Base-by-base conservation (phyloP, 2,113 vertebrate species). In the Pseudolaguvia tuberculata region DNA sequence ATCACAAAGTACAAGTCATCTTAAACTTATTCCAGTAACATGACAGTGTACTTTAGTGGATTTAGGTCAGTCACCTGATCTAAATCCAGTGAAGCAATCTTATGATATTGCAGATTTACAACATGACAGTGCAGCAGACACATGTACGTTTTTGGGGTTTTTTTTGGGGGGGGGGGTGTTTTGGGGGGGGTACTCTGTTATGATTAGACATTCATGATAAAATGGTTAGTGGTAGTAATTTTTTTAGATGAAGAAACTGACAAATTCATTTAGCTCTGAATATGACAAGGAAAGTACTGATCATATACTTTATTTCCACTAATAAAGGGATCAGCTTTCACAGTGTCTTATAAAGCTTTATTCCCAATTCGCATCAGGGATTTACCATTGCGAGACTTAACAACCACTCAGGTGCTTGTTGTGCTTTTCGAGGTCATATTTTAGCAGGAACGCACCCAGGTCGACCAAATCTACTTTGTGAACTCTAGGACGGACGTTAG, bases 281-380 rank as follows among this genome's bases (percentile, higher is more conserved):
- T 42, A 18, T 48, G 42, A 59, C 47, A 53, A 39, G 18, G 52
- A 35, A 12, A 62, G 63, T 27, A 23, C 12, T 63, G 7, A 47
- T 48, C 25, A 58, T 67, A 25, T 47, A 75, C 35, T 42, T 73
- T 48, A 50, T 14, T 31, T 25, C 25, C 39, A 66, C 42, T 12
- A 68, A 58, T 67, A 76, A 76, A 76, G 55, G 51, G 17, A 57
- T 45, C 29, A 27, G 27, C 15, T 23, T 12, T 59, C 25, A 69
- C 53, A 50, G 42, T 48, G 50, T 47, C 53, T 67, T 76, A 20
- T 76, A 69, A 76, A 69, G 27, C 23, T 58, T 70, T 61, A 70
- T 61, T 69, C 55, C 21, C 55, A 25, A 11, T 35, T 50, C 55
- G 9, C 25, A 51, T 18, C 66, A 70, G 42, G n/a, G 48, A 62